Conservation (phyloP, 1,140 invertebrate genomes). For the Brachionus rotundiformis region DNA sequence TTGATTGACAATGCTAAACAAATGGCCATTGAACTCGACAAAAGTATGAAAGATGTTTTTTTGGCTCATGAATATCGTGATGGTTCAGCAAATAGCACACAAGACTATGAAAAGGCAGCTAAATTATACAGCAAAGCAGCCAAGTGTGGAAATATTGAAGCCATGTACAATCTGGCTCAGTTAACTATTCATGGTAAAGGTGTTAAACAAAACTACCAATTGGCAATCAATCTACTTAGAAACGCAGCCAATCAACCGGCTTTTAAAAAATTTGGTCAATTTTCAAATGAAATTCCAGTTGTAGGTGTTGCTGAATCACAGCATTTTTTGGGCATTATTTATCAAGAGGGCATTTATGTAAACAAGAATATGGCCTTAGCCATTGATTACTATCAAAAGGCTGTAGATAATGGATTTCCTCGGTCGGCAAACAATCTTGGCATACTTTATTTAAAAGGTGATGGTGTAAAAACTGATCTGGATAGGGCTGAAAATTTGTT, state of each 20-base stretch:
- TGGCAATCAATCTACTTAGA: not conserved
- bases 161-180: constrained; percentile 3
- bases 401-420: not conserved
- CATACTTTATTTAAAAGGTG: not conserved
- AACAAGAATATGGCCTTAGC: not conserved
- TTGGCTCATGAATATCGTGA: constrained; percentile 7
- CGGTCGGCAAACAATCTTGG: constrained; percentile 1
- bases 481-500: constrained; percentile 35
- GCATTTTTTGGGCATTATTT: not conserved
- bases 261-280: not conserved
- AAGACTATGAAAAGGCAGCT: not conserved
- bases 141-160: not conserved
- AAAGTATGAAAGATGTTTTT: not conserved
- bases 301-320: not conserved
- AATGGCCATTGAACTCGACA: not conserved
- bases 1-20: not conserved
- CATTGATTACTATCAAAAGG: not conserved
- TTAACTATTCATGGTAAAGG: not conserved
- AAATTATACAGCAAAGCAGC: constrained; percentile 22
- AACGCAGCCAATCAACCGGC: not conserved
- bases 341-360: not conserved
- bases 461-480: not conserved
- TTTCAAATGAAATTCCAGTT: not conserved
- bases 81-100: not conserved
- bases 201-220: not conserved